A percentile compares a stretch with the other conserved stretches of the same genome.
These are phyloP conservation scores for Cydia splendana DNA, from an alignment of 1,140 invertebrate genomes.

Conservation along the genomic window DNA sequence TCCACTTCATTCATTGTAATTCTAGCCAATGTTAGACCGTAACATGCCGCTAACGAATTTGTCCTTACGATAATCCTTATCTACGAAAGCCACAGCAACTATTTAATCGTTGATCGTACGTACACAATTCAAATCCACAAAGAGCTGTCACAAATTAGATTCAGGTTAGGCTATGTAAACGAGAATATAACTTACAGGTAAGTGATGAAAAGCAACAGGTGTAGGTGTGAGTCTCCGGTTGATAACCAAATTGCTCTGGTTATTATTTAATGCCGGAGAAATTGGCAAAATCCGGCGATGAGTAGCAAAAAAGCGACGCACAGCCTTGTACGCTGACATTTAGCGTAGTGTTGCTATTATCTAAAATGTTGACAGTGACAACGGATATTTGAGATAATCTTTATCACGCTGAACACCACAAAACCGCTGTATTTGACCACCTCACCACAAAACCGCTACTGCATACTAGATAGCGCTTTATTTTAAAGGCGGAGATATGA, in stretches of 20 bases:
- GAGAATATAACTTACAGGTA: slow-evolving; percentile 54
- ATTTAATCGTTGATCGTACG: slow-evolving; percentile 20
- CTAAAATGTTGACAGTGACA: slow-evolving; percentile 31
- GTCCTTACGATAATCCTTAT: slow-evolving; percentile 12
- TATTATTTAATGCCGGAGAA: slow-evolving; percentile 55
- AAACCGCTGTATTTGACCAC: not conserved
- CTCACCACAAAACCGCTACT: not conserved
- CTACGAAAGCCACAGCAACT: slow-evolving; percentile 17
- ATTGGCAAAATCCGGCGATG: slow-evolving; percentile 69
- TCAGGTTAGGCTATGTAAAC: slow-evolving; percentile 38
- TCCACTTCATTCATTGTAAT: not conserved
- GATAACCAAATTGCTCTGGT: slow-evolving; percentile 50
- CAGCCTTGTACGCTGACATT: slow-evolving; percentile 69
- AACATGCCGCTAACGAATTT: not conserved
- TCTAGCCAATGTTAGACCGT: not conserved
- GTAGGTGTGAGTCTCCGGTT: slow-evolving; percentile 38
- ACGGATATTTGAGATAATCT: slow-evolving; percentile 1
- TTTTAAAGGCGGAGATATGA: not conserved
- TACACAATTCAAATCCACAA: slow-evolving; percentile 31
- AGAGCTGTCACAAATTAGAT: slow-evolving; percentile 25
- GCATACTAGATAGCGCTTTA: not conserved
- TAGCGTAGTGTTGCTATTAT: slow-evolving; percentile 38
- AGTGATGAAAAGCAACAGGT: slow-evolving; percentile 39
- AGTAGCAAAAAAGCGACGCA: slow-evolving; percentile 74
- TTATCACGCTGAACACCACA: not conserved